Base-by-base conservation (phyloP, 2,113 vertebrate genomes). In the Larimichthys polyactis region DNA sequence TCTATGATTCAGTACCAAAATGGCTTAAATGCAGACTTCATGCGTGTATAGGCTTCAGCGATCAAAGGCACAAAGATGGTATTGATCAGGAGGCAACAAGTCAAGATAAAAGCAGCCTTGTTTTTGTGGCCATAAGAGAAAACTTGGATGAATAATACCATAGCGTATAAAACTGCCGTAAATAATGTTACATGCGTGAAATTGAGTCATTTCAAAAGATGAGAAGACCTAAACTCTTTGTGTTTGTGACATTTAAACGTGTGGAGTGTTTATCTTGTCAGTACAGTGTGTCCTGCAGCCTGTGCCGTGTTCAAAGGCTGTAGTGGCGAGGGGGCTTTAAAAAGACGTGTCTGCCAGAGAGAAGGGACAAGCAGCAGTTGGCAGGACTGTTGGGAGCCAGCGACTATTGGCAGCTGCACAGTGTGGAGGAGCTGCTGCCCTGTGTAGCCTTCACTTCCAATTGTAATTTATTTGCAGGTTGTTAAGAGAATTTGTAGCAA, bases 21-120 rank as follows among this genome's bases (percentile, higher is more conserved):
- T 75, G 29, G 24, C 82, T 92, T 87, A 63, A 87, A 82, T 71
- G 79, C 78, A 68, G 75, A 78, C 86, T 78, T 87, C 73, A 72
- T 87, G 86, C 62, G 44, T 70, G 82, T 71, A 73, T 43, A 60
- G 71, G 49, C 74, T 71, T 71, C 55, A 60, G 64, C 43, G 76
- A 91, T 90, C 92, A 93, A 88, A 93, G 82, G 62, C 84, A 88
- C 75, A 90, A 78, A 82, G 84, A 71, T 43, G 24, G 59, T 82
- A 87, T 86, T 89, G 88, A 92, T 88, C 82, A 80, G 57, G 19
- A 43, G 40, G 62, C 66, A 81, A 62, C 75, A 82, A 80, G 66
- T 79, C 17, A 8, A 72, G 48, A 89, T 69, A 82, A 89, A 89
- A 81, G 69, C 11, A 1, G 10, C n/a, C 5, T 73, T 74, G 68